Evolutionary conservation across 2,113 vertebrate genomes (phyloP).

Genomic region (Oplegnathus fasciatus): DNA sequence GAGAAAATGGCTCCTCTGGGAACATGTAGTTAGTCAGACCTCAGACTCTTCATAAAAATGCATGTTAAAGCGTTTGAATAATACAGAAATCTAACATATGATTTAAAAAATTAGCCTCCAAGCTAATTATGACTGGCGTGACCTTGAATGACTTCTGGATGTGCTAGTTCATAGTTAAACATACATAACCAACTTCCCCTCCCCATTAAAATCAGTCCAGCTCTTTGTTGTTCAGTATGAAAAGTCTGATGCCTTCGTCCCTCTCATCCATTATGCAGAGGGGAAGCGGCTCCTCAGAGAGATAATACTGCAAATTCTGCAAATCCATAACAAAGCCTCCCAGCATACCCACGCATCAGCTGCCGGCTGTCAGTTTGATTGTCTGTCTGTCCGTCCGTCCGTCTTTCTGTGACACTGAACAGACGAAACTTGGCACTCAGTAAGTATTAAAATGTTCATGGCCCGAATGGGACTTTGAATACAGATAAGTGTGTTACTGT

Average conservation of each 20-base stretch:
- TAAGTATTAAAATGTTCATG: neutral
- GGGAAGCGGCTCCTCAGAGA: slow-evolving; percentile 65
- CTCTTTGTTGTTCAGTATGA: slow-evolving; percentile 50
- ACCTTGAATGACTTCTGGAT: slow-evolving; percentile 37
- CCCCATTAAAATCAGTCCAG: slow-evolving; percentile 46
- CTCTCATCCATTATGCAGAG: slow-evolving; percentile 70
- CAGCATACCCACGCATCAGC: slow-evolving; percentile 51
- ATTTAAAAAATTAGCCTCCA: neutral
- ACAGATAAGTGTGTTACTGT: neutral
- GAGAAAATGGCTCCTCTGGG: neutral
- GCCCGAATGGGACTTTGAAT: neutral
- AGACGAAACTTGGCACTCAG: neutral
- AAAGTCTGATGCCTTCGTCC: slow-evolving; percentile 53
- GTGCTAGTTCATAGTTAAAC: slow-evolving; percentile 15
- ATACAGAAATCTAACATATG: neutral
- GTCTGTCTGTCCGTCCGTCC: slow-evolving; percentile 3
- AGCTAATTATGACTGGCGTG: neutral
- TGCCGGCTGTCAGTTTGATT: slow-evolving; percentile 56
- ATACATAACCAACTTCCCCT: slow-evolving; percentile 24
- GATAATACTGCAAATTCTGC: slow-evolving; percentile 73
- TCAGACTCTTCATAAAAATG: neutral
- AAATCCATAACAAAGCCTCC: slow-evolving; percentile 66
- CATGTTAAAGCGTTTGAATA: neutral
- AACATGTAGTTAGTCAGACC: neutral
- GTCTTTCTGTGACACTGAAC: slow-evolving; percentile 24